These are phyloP conservation scores for Standfussiana lucernea DNA, from an alignment of 2,888 invertebrate genomes.

Conservation along the genomic window DNA sequence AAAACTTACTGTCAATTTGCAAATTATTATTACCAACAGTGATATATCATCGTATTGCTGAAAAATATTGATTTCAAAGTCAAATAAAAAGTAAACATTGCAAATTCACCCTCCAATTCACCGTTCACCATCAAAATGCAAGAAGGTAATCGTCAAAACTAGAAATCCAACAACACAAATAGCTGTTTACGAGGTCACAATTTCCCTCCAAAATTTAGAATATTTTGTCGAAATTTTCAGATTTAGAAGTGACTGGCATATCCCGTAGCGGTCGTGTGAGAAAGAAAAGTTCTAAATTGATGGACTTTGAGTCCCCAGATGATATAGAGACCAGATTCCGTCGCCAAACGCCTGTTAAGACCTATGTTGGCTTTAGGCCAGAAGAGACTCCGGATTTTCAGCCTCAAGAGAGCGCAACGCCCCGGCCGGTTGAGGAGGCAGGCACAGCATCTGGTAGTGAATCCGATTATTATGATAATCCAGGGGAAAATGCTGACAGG, in stretches of 20 bases:
- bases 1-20: neutral
- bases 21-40: neutral
- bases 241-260: slow-evolving; percentile 96
- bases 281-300: slow-evolving; percentile 98
- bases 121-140: slow-evolving; percentile 63
- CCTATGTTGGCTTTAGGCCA: slow-evolving; percentile 74
- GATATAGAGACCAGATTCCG: slow-evolving; percentile 93
- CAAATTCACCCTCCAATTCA: neutral
- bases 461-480: slow-evolving; percentile 87
- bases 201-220: slow-evolving; percentile 58
- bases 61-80: neutral
- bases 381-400: slow-evolving; percentile 80
- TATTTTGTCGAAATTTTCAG: slow-evolving; percentile 76
- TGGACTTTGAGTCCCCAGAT: slow-evolving; percentile 98
- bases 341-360: slow-evolving; percentile 83
- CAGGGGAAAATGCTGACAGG: slow-evolving; percentile 86
- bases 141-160: slow-evolving; percentile 65
- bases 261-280: slow-evolving; percentile 97
- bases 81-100: neutral
- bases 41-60: neutral
- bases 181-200: neutral
- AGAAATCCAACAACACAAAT: neutral
- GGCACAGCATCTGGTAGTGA: slow-evolving; percentile 86
- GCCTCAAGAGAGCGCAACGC: slow-evolving; percentile 71
- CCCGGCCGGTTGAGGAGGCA: slow-evolving; percentile 77